These are phyloP conservation scores for Melinaea marsaeus DNA, from an alignment of 2,888 invertebrate species.

Conservation along the genomic window DNA sequence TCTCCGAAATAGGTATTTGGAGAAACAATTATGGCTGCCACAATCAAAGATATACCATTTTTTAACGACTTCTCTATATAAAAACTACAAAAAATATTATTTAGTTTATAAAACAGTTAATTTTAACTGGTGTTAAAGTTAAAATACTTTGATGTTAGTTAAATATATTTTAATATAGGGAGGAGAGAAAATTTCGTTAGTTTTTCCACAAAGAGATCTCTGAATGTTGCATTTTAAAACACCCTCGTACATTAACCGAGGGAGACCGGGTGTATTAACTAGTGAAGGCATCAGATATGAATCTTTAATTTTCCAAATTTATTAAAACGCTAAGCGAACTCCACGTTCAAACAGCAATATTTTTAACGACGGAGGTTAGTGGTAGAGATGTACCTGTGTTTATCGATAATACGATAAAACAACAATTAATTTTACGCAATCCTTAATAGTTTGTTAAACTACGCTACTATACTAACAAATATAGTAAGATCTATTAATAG, in stretches of 20 bases:
- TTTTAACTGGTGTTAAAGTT: constrained; percentile 2
- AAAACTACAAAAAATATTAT: too few species aligned
- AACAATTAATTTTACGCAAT: too few species aligned
- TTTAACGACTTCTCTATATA: too few species aligned
- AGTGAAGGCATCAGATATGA: constrained; percentile 72
- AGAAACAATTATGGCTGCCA: too few species aligned
- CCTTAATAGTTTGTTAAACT: too few species aligned
- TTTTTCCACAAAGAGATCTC: constrained; percentile 26
- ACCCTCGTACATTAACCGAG: constrained; percentile 35
- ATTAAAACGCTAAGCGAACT: constrained; percentile 76
- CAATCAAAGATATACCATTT: too few species aligned
- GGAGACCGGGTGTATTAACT: constrained; percentile 50
- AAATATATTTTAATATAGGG: constrained; percentile 15
- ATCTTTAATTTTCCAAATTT: constrained; percentile 78
- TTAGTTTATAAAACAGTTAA: background rate
- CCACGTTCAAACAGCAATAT: constrained; percentile 76
- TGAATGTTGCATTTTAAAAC: constrained; percentile 25
- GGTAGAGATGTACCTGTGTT: constrained; percentile 44
- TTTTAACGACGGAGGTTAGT: constrained; percentile 72
- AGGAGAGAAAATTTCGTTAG: constrained; percentile 21
- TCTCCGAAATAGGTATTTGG: too few species aligned
- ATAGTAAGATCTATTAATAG: constrained; percentile 1
- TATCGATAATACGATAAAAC: constrained; percentile 21
- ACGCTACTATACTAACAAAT: background rate
- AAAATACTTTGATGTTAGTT: background rate